phyloP scores from a whole-genome alignment of 2,113 vertebrate species.

The Trematomus loennbergii region DNA sequence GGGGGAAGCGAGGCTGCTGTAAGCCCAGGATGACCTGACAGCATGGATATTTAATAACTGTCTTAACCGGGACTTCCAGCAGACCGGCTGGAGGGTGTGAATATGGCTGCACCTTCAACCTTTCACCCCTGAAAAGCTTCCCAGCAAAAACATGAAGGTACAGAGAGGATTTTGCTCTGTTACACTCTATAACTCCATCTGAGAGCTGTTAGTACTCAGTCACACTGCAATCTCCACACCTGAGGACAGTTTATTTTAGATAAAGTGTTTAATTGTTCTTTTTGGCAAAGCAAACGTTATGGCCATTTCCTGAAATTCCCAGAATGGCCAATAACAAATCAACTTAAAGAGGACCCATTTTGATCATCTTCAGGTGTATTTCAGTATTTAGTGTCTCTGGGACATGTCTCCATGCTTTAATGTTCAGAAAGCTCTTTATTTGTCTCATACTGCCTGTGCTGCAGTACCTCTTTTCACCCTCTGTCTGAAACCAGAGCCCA shows the following conservation, averaged over 20 bases:
- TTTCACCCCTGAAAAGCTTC: conserved; percentile 7
- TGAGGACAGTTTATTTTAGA: background rate
- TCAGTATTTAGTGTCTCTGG: no score
- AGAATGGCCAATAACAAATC: background rate
- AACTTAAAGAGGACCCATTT: no score
- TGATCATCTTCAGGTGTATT: no score
- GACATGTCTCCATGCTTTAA: no score
- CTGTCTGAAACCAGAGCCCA: no score
- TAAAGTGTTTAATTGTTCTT: background rate
- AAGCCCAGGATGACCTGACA: conserved; percentile 52
- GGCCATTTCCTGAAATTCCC: background rate
- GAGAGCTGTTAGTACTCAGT: conserved; percentile 37
- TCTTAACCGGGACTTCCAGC: conserved; percentile 54
- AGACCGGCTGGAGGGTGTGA: conserved; percentile 33
- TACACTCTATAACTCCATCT: conserved; percentile 43
- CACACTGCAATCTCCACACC: conserved; percentile 19
- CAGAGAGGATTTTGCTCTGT: conserved; percentile 20
- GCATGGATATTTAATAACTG: conserved; percentile 74
- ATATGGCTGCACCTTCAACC: conserved; percentile 37
- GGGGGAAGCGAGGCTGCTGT: conserved; percentile 17
- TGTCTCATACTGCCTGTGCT: no score
- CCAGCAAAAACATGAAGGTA: background rate
- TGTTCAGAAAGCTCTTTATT: no score
- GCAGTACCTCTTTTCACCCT: no score
- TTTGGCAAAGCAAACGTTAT: background rate